Evolutionary conservation across 1,140 invertebrate species (phyloP), one percentile per base, ranked within the genome.

Genomic region (Drosophila miranda): DNA sequence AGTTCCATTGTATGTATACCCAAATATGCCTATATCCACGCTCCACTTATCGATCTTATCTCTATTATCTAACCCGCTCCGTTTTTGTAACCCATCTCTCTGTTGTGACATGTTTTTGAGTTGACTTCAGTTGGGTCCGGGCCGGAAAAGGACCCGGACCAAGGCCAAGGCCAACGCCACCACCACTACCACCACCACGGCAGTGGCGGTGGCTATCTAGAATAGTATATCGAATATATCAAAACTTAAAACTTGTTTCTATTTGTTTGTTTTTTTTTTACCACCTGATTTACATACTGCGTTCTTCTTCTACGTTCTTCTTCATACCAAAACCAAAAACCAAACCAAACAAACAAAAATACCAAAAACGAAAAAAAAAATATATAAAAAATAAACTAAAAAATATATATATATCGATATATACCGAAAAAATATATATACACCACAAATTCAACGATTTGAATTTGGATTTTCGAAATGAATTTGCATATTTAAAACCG

Each of bases 221-320:
- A 48, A 56, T 76, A 50, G 57, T 56, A 57, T 69, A 69, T 69
- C 34, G 66, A 75, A 72, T 77, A 77, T 71, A 58, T 72, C 51
- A 49, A 66, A 67, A 61, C 69, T 84, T 76, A 80, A 66, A 75
- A 84, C 66, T 72, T 79, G 42, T 81, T 81, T 81, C 73, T 69
- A 54, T 69, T 80, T 63, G 61, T 83, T 82, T 60, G 44, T 59
- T 80, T 69, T 66, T 74, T 74, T 80, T 71, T 66, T 80, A 84
- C 80, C 64, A 84, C 80, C 77, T 84, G 75, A 86, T 84, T 84
- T 81, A 73, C 81, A 84, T 83, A 84, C 80, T 83, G 80, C 80
- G 80, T 83, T 83, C 80, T 83, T 83, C 81, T 84, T 80, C 80
- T 86, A 83, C 80, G 81, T 81, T 81, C 78, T 81, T 84, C 79